Percentiles rank a stretch among this genome's conserved stretches.
Conservation (phyloP, 2,797 vertebrate genomes). For the Labeo calbasu region DNA sequence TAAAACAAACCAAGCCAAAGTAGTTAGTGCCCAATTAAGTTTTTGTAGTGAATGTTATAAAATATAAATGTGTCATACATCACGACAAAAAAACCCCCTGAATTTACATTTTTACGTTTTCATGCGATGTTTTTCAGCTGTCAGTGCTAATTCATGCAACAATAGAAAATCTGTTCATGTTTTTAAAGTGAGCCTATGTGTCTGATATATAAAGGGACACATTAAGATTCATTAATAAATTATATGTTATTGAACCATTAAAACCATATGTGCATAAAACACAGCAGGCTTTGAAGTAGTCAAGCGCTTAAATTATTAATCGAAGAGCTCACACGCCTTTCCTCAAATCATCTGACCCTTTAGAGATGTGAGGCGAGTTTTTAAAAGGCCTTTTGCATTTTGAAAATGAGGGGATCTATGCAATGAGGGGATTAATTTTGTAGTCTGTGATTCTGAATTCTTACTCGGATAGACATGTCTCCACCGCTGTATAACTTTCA, state of each 20-base stretch:
- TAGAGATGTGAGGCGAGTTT: constrained; percentile 55
- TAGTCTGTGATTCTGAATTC: constrained; percentile 28
- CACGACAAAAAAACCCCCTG: neutral
- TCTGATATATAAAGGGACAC: constrained; percentile 64
- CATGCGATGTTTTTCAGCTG: constrained; percentile 1
- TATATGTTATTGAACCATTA: constrained; percentile 76
- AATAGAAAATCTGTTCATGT: constrained; percentile 53
- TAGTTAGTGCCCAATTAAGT: neutral
- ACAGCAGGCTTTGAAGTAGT: constrained; percentile 73
- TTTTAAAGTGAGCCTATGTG: constrained; percentile 62
- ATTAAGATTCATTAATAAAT: constrained; percentile 79
- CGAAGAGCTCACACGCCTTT: constrained; percentile 73
- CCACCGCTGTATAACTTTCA: constrained; percentile 37
- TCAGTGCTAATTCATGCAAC: constrained; percentile 21
- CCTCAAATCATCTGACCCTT: constrained; percentile 73
- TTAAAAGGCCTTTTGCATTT: constrained; percentile 64
- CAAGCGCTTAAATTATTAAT: constrained; percentile 77
- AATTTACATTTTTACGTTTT: neutral
- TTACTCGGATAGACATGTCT: constrained; percentile 40
- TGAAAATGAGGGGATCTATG: constrained; percentile 59
- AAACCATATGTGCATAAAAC: constrained; percentile 72
- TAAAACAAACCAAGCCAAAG: constrained; percentile 15
- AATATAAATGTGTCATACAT: neutral
- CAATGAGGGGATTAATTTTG: constrained; percentile 50
- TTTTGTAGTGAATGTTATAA: neutral